phyloP scores from a whole-genome alignment of 2,797 vertebrate species.

The Crocidura indochinensis region DNA sequence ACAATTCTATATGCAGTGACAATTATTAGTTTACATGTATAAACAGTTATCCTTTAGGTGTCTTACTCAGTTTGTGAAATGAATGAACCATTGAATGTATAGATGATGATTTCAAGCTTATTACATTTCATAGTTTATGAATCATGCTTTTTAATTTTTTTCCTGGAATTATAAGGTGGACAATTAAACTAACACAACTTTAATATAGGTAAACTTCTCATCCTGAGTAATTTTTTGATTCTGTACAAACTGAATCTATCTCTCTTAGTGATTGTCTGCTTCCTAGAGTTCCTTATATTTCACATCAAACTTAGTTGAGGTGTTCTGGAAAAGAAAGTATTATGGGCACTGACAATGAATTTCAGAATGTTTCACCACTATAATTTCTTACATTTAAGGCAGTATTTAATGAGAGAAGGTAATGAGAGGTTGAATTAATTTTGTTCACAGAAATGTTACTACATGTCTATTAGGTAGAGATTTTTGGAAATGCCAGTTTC shows the following conservation, averaged over 20 bases:
- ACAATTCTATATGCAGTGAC: neutral
- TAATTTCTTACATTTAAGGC: neutral
- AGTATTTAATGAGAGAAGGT: neutral
- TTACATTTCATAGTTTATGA: neutral
- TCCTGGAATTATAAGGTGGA: neutral
- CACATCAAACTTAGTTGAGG: neutral
- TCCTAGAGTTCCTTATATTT: neutral
- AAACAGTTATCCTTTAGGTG: constrained; percentile 7
- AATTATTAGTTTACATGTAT: neutral
- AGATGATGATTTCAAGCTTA: neutral
- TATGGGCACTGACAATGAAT: neutral
- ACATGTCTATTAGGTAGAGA: neutral
- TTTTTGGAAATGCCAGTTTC: constrained; percentile 16
- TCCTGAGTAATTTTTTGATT: too few relatives aligned
- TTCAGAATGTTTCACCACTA: neutral
- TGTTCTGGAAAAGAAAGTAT: neutral
- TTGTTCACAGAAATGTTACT: neutral
- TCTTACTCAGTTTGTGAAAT: neutral
- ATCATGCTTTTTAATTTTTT: constrained; percentile 28
- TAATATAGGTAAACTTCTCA: too few relatives aligned
- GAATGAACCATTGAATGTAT: neutral
- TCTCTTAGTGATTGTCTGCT: neutral
- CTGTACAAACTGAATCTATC: too few relatives aligned
- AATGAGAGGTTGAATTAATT: neutral
- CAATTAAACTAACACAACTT: neutral